Conservation (phyloP, 2,797 vertebrate species). For the Mastacembelus armatus region DNA sequence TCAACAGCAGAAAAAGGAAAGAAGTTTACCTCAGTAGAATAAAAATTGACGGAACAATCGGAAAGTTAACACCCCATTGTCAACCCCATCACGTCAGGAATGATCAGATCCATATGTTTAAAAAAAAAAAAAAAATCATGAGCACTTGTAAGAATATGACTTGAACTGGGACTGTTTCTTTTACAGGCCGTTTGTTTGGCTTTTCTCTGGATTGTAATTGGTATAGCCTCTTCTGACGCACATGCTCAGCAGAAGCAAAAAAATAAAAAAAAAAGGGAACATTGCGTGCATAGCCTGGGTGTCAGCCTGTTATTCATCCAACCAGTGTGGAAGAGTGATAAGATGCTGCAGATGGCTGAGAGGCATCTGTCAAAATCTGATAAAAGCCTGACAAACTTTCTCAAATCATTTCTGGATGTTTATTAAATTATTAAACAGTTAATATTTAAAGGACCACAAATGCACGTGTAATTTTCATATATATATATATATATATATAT, state of each 20-base stretch:
- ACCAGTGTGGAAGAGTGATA: not conserved
- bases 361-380: not conserved
- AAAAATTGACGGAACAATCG: conserved; percentile 28
- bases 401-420: not conserved
- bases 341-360: not conserved
- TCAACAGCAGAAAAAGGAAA: conserved; percentile 14
- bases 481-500: too few species aligned
- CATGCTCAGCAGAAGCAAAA: conserved; percentile 8
- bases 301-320: conserved; percentile 13
- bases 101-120: conserved; percentile 52
- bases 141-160: conserved; percentile 12
- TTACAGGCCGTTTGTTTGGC: conserved; percentile 15
- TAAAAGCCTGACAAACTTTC: not conserved
- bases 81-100: conserved; percentile 7
- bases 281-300: not conserved
- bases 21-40: not conserved
- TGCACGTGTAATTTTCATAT: too few species aligned
- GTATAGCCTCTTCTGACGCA: conserved; percentile 44
- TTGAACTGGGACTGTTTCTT: not conserved
- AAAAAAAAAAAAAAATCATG: not conserved
- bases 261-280: conserved; percentile 12
- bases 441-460: too few species aligned
- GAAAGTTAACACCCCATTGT: conserved; percentile 40
- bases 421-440: too few species aligned
- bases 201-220: not conserved